Percentiles rank a stretch among this genome's conserved stretches.
phyloP scores from a whole-genome alignment of 1,140 invertebrate species.

The Matsumurasca onukii region DNA sequence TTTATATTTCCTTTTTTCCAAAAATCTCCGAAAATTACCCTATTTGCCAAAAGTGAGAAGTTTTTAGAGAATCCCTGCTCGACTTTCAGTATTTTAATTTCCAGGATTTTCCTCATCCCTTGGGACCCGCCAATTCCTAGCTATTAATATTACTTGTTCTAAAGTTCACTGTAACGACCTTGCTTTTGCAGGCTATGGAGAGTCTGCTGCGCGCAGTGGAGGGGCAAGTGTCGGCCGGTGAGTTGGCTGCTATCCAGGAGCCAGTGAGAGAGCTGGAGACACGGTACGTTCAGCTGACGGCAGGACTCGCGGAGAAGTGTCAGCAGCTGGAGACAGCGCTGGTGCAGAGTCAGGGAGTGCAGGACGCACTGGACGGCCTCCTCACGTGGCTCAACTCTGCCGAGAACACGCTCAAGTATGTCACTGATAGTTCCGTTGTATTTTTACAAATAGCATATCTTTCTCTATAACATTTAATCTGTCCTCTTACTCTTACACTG shows the following conservation, averaged over 20 bases:
- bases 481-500: too few relatives aligned
- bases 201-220: conserved; percentile 73
- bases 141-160: too few relatives aligned
- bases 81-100: too few relatives aligned
- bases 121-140: too few relatives aligned
- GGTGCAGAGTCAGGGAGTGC: conserved; percentile 91
- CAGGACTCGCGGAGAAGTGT: conserved; percentile 74
- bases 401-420: conserved; percentile 78
- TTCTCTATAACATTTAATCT: neutral
- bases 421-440: conserved; percentile 30
- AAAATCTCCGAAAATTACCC: too few relatives aligned
- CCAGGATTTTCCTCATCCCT: too few relatives aligned
- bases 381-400: conserved; percentile 81
- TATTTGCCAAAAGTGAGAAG: too few relatives aligned
- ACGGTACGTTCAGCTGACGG: conserved; percentile 72
- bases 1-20: too few relatives aligned
- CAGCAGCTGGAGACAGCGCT: conserved; percentile 83
- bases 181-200: conserved; percentile 59
- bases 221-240: conserved; percentile 74
- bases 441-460: neutral
- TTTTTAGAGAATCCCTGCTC: too few relatives aligned
- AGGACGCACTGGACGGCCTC: conserved; percentile 86
- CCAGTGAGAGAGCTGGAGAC: conserved; percentile 75
- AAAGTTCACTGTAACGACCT: neutral
- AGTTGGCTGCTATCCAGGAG: conserved; percentile 74